Evolutionary conservation across 2,797 vertebrate genomes (phyloP).

Genomic region (Heterohyrax brucei): DNA sequence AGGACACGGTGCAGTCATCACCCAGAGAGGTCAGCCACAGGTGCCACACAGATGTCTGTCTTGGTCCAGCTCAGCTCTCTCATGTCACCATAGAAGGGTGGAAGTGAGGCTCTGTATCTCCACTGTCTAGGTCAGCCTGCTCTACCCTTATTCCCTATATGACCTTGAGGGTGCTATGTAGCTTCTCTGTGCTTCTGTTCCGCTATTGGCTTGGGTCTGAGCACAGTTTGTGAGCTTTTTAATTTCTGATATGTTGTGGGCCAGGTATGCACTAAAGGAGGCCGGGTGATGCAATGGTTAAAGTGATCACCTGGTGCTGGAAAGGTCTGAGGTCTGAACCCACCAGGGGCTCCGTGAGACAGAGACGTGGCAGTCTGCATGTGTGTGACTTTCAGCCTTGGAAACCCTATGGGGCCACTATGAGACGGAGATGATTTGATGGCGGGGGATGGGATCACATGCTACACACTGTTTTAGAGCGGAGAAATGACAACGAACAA

Average conservation of each 20-base stretch:
- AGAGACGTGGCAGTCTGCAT: too few relatives aligned
- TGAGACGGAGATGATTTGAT: too few relatives aligned
- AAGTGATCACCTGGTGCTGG: too few relatives aligned
- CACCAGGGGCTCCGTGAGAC: too few relatives aligned
- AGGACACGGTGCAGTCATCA: rapidly evolving
- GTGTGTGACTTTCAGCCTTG: too few relatives aligned
- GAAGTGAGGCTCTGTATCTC: neutral
- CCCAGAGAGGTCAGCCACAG: neutral
- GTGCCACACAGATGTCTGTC: rapidly evolving
- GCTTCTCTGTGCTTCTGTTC: neutral
- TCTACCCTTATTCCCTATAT: neutral
- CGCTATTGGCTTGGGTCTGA: too few relatives aligned
- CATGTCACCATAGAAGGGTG: neutral
- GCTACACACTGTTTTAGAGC: neutral
- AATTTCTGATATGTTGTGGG: neutral
- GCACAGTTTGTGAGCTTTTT: neutral
- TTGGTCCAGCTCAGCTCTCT: neutral
- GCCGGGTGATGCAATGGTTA: too few relatives aligned
- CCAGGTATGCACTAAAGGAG: neutral
- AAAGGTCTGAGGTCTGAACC: too few relatives aligned
- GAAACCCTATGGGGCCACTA: too few relatives aligned
- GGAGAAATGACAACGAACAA: neutral
- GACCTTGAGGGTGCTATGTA: neutral
- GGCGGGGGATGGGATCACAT: too few relatives aligned
- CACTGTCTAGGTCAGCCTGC: neutral